Base-by-base conservation (phyloP, 2,888 invertebrate species). In the Epirrita christyi region DNA sequence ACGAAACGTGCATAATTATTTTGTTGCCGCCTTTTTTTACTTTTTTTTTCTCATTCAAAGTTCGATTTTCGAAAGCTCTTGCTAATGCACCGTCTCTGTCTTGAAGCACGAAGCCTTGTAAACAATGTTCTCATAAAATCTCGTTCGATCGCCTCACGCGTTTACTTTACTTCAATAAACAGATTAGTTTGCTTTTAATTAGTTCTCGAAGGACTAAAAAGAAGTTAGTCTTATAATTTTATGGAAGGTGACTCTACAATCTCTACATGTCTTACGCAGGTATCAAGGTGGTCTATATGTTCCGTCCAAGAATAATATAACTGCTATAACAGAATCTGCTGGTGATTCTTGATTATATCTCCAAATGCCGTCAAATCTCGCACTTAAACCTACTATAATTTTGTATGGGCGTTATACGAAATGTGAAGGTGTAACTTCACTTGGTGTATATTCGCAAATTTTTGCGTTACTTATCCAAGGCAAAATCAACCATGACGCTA, bases 1-100 rank as follows among this genome's bases (percentile, higher is more conserved):
- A 90, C 86, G 86, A 88, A 90, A 90, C 90, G 90, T 90, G 87
- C 82, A 91, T 92, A 92, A 92, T 92, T 91, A 91, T 92, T 92
- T 92, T 86, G 90, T 91, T 90, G 88, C 87, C 87, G 84, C 84
- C 81, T 85, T 88, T 86, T 86, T 43, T 42, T 41, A 43, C 6
- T 28, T 43, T 58, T 84, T 83, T 82, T 86, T 84, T 84, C 78
- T 80, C 80, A 75, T 86, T 83, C 78, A 76, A 76, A 80, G 80
- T 86, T 87, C 83, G 85, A 86, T 85, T 87, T 89, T 86, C 83
- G 87, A 85, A 86, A 83, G 81, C 77, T 71, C 77, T 76, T 82
- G 81, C 87, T 92, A 91, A 91, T 88, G 86, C 78, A 75, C 73
- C 90, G 85, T 85, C 85, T 73, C 88, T 78, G 80, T 77, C 74